These are phyloP conservation scores for Cherax quadricarinatus DNA, from an alignment of 1,140 invertebrate species.

Conservation along the genomic window DNA sequence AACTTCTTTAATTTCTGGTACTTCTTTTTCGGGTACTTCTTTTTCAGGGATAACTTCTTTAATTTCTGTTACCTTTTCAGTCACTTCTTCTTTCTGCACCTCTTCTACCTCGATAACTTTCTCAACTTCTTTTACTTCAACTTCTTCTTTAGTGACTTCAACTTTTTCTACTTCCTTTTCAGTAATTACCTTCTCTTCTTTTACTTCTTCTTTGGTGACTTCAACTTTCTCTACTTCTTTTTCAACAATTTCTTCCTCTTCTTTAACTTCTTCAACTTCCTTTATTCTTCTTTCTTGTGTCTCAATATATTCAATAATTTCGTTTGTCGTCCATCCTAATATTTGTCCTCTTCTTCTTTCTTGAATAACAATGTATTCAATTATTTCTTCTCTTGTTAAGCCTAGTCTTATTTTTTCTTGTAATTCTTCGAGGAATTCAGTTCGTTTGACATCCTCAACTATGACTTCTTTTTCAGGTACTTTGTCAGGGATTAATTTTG, in stretches of 20 bases:
- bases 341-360: background rate
- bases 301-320: slow-evolving; percentile 11
- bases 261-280: background rate
- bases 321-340: background rate
- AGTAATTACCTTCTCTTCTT: background rate
- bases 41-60: background rate
- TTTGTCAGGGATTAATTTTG: background rate
- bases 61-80: background rate
- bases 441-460: slow-evolving; percentile 10
- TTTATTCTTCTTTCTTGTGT: background rate
- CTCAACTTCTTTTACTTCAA: background rate
- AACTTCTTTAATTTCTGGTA: background rate
- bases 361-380: background rate
- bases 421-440: background rate
- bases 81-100: background rate
- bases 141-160: background rate
- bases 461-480: background rate
- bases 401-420: background rate
- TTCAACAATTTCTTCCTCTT: background rate
- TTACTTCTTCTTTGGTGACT: background rate
- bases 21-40: background rate
- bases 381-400: background rate
- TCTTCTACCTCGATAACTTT: background rate
- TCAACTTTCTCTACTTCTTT: background rate
- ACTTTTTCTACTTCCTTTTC: slow-evolving; percentile 5